Evolutionary conservation across 1,140 invertebrate species (phyloP), one percentile per base, ranked within the genome.

Genomic region (Psix sp.): DNA sequence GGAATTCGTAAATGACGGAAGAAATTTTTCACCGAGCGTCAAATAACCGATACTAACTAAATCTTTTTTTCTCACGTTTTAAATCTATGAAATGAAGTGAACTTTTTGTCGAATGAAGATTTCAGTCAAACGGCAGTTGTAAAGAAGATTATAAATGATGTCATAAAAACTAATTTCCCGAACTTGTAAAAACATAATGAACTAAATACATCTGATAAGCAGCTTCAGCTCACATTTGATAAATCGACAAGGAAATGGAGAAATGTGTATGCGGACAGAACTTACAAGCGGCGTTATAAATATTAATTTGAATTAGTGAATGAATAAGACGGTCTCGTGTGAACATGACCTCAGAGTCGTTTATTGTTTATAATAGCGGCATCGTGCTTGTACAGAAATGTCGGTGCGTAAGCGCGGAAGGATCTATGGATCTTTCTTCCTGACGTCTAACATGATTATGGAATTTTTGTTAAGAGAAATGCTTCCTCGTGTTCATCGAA

Each of bases 271-370:
- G 48, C 10, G 45, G 51, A 62, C 57, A 62, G 16, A 29, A 17
- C 6, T 21, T 36, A 39, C 45, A 43, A 11, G 38, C 31, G 40
- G 26, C 15, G 31, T 39, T 66, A 82, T 84, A 79, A 84, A 84
- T 82, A 83, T 82, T 83, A 82, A 84, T 83, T 79, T 76, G 79
- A 79, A 82, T 82, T 82, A 80, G 78, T 62, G 76, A 79, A 82
- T 81, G 80, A 82, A 81, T 82, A 81, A 81, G 74, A 62, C 40
- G 35, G 60, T 77, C 75, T 80, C 82, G 82, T 84, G 83, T 80
- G 82, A 84, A 84, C 83, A 77, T 83, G 83, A 84, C 82, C 82
- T 76, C 46, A 29, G 14, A 62, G 26, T 54, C 39, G 46, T 65
- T 73, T 65, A 73, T 73, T 73, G 70, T 73, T 73, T 54, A 56